Conservation (phyloP, 2,888 invertebrate genomes). For the Anaspis maculata region DNA sequence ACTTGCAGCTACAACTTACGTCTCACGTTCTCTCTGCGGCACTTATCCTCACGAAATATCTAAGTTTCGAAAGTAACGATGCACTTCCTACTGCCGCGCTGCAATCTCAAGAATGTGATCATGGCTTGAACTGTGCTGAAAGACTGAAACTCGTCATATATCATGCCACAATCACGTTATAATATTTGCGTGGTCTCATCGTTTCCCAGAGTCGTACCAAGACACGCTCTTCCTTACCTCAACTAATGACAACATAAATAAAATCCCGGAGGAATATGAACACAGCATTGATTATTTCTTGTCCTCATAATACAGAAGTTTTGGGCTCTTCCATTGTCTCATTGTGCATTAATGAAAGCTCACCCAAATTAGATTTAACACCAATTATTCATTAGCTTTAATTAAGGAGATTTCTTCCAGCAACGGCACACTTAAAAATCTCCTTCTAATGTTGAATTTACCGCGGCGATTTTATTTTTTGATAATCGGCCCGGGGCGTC, state of each 20-base stretch:
- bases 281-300: slow-evolving; percentile 25
- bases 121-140: slow-evolving; percentile 15
- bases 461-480: too few relatives aligned
- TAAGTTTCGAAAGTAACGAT: too few relatives aligned
- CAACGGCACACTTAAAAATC: background rate
- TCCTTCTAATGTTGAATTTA: too few relatives aligned
- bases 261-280: slow-evolving; percentile 25
- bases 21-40: too few relatives aligned
- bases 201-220: slow-evolving; percentile 36
- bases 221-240: slow-evolving; percentile 37
- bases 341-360: slow-evolving; percentile 5
- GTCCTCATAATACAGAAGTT: too few relatives aligned
- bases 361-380: slow-evolving; percentile 10
- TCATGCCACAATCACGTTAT: slow-evolving; percentile 38
- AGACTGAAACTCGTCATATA: slow-evolving; percentile 28
- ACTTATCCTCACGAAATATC: too few relatives aligned
- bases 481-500: too few relatives aligned
- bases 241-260: slow-evolving; percentile 37
- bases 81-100: slow-evolving; percentile 11
- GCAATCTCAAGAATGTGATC: slow-evolving; percentile 13
- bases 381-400: slow-evolving; percentile 4
- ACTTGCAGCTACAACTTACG: too few relatives aligned
- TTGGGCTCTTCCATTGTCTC: slow-evolving; percentile 7
- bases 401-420: slow-evolving; percentile 2
- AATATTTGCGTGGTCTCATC: slow-evolving; percentile 40